Evolutionary conservation across 2,888 invertebrate genomes (phyloP).

Genomic region (Oligia fasciuncula): DNA sequence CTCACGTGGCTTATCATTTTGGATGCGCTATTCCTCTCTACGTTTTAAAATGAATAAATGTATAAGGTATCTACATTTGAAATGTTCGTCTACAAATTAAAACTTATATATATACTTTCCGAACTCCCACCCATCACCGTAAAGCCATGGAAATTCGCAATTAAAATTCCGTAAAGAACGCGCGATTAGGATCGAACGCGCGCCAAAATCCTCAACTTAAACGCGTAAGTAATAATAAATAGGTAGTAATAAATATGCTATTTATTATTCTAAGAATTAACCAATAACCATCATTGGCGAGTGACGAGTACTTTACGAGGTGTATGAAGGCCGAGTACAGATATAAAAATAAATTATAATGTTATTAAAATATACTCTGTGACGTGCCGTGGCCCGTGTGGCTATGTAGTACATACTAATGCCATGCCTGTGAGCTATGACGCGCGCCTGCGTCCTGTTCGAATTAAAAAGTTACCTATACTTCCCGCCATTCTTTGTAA

Average conservation of each 20-base stretch:
- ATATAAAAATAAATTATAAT: constrained; percentile 65
- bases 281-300: constrained; percentile 53
- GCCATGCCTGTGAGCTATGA: constrained; percentile 13
- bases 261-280: constrained; percentile 66
- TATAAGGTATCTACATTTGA: background rate
- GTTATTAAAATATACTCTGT: constrained; percentile 57
- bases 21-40: background rate
- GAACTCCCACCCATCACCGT: constrained; percentile 1
- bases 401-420: constrained; percentile 1
- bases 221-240: constrained; percentile 57
- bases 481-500: constrained; percentile 34
- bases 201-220: constrained; percentile 44
- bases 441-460: constrained; percentile 43
- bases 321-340: constrained; percentile 57
- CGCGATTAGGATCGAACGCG: constrained; percentile 44
- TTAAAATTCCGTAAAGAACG: constrained; percentile 40
- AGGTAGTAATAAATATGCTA: constrained; percentile 52
- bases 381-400: constrained; percentile 29
- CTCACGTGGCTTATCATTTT: background rate
- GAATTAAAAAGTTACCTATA: constrained; percentile 40
- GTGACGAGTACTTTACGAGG: constrained; percentile 65
- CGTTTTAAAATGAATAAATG: background rate
- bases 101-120: background rate
- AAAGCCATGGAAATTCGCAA: constrained; percentile 28
- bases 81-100: background rate